A percentile compares a stretch with the other conserved stretches of the same genome.
These are phyloP conservation scores for Drosophila pandora DNA, from an alignment of 1,140 invertebrate species.

Conservation along the genomic window DNA sequence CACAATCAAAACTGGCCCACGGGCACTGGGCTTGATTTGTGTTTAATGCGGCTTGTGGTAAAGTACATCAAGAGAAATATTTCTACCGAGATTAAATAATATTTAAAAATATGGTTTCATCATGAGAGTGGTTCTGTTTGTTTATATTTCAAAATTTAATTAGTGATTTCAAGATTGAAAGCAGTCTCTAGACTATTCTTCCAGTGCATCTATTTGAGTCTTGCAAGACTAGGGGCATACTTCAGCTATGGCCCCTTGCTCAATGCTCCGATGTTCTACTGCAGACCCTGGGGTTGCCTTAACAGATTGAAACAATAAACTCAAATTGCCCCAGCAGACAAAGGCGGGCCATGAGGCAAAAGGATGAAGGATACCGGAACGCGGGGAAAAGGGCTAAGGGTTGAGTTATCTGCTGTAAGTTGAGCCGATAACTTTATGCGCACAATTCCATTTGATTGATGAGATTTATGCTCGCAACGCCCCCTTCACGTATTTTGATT, in stretches of 20 bases:
- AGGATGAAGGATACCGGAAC: background rate
- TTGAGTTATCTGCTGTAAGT: constrained; percentile 70
- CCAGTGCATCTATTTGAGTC: constrained; percentile 4
- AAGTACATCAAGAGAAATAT: constrained; percentile 13
- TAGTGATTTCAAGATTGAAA: background rate
- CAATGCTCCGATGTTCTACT: constrained; percentile 2
- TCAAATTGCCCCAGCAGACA: constrained; percentile 43
- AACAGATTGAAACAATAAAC: constrained; percentile 77
- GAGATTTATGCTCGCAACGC: constrained; percentile 70
- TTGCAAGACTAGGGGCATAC: constrained; percentile 19
- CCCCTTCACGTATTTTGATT: constrained; percentile 58
- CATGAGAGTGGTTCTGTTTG: too few relatives aligned
- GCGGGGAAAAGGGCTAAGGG: constrained; percentile 11
- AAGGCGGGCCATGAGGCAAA: background rate
- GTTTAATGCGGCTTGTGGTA: constrained; percentile 31
- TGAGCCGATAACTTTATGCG: constrained; percentile 79
- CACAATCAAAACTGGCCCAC: constrained; percentile 43
- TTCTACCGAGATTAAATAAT: background rate
- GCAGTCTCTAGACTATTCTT: background rate
- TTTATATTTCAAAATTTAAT: background rate
- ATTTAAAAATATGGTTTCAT: background rate
- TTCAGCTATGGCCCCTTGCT: constrained; percentile 23
- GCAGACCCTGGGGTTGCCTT: constrained; percentile 30
- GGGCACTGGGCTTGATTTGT: constrained; percentile 47
- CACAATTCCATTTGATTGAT: constrained; percentile 80